Base-by-base conservation (phyloP, 2,797 vertebrate genomes). In the Jordanella pulchra region DNA sequence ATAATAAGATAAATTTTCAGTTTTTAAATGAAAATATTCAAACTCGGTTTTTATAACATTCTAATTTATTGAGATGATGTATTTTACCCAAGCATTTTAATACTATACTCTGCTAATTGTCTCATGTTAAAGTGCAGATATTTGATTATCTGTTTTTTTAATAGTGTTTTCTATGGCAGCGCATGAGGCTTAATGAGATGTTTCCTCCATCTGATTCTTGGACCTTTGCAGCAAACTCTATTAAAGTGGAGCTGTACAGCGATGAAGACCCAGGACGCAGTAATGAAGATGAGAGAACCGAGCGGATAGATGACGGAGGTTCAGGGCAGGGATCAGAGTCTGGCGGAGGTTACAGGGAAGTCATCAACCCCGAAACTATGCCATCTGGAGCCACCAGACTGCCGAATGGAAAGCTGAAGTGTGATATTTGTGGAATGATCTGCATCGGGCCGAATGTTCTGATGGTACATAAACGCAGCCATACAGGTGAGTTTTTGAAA, bases 191-290 rank as follows among this genome's bases (percentile, higher is more conserved):
- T 69, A 15, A 27, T 55, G 32, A 18, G 13, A 65, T 30, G 17
- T n/a, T 55, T 69, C 25, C 25, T 56, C 42, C 21, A 12, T 28
- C 75, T 65, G 75, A 42, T 53, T 63, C 35, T 54, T 78, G 45
- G 71, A 14, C 25, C 18, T 80, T 47, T 86, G 39, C 73, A 99
- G 97, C 96, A 53, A 98, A 97, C 93, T 98, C 97, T 42, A 98
- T 99, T 91, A 99, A 99, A 93, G 96, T 99, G 91, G 97, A 99
- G 95, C 95, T 98, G 92, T 98, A 98, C 94, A 99, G 97, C 68
- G 97, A 99, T 93, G 97, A 99, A 88, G 97, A 99, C 87, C 93
- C 91, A 47, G 96, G 96, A 83, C 94, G 94, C 67, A 94, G 94
- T 86, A 94, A 96, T 30, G 96, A 96, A 92, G 96, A 48, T 86